Evolutionary conservation across 2,888 invertebrate genomes (phyloP).

Genomic region (Plemyria rubiginata): DNA sequence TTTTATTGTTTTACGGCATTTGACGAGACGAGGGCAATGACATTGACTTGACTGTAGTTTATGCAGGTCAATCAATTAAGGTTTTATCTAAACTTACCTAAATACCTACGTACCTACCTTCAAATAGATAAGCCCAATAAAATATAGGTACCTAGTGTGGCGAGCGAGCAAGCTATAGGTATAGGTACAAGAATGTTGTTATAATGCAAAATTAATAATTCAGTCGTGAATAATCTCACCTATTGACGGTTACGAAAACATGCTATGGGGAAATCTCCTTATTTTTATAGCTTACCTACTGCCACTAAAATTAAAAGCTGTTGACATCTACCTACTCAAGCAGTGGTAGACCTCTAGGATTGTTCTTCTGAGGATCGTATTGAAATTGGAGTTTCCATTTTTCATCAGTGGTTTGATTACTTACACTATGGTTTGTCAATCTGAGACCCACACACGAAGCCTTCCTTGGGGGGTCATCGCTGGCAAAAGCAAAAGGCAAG

Average conservation of each 20-base stretch:
- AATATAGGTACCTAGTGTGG: not conserved
- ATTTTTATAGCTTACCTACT: not conserved
- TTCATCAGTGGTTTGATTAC: no score
- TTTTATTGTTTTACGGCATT: conserved; percentile 22
- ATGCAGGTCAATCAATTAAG: conserved; percentile 23
- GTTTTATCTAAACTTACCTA: conserved; percentile 16
- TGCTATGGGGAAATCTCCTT: not conserved
- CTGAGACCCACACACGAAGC: no score
- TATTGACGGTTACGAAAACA: not conserved
- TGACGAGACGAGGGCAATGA: conserved; percentile 30
- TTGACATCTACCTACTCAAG: not conserved
- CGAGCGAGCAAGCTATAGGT: no score
- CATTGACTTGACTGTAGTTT: conserved; percentile 22
- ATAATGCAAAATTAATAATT: not conserved
- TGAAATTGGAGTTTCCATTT: no score
- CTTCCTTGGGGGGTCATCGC: no score
- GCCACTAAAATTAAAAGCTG: not conserved
- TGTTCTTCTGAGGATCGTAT: no score
- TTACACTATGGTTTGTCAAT: no score
- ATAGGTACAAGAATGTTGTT: not conserved
- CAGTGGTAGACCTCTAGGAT: not conserved
- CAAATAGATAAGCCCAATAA: conserved; percentile 3
- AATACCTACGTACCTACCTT: conserved; percentile 3
- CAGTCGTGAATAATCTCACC: not conserved
- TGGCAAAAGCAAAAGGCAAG: no score